phyloP scores from a whole-genome alignment of 2,113 vertebrate genomes.

The Cyphomyrus discorhynchus region DNA sequence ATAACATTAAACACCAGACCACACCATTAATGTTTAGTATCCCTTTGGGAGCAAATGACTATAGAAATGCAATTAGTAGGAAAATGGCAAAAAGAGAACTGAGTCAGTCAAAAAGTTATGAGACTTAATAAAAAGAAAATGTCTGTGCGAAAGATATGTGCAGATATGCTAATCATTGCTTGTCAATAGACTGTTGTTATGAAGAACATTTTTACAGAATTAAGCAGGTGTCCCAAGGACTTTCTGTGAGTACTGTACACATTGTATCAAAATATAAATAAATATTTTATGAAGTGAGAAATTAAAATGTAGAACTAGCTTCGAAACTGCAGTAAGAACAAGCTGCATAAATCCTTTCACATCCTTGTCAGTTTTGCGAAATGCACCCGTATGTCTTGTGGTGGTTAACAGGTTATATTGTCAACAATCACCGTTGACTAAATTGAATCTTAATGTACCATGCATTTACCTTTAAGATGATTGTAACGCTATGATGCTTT shows the following conservation, averaged over 20 bases:
- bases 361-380: not conserved
- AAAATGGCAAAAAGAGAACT: not conserved
- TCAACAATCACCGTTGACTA: not conserved
- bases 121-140: not conserved
- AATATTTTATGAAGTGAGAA: not conserved
- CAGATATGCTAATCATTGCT: not conserved
- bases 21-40: not conserved
- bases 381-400: not conserved
- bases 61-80: not conserved
- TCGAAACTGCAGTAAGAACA: not conserved
- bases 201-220: not conserved
- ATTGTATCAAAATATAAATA: not conserved
- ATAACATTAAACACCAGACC: not conserved
- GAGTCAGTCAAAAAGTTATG: not conserved
- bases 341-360: not conserved
- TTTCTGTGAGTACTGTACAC: not conserved
- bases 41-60: not conserved
- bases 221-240: not conserved
- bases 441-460: not conserved
- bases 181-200: not conserved
- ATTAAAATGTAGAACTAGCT: not conserved
- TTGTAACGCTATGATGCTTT: not conserved
- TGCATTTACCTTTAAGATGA: not conserved
- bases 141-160: not conserved
- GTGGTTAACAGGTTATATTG: not conserved